These are phyloP conservation scores for Chironomus tepperi DNA, from an alignment of 1,140 invertebrate species.

Conservation along the genomic window DNA sequence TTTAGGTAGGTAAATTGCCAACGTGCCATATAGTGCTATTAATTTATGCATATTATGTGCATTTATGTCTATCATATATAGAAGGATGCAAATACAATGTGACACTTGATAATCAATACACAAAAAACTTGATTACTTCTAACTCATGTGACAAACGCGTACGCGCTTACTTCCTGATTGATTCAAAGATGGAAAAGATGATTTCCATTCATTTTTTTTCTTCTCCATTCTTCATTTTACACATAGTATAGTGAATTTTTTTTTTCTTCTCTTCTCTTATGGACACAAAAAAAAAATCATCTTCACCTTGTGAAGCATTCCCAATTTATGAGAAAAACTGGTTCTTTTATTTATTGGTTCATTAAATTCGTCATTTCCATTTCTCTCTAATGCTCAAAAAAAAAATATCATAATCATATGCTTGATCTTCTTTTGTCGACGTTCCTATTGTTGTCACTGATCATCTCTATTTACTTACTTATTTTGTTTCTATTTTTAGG, in stretches of 20 bases:
- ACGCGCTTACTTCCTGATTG: background rate
- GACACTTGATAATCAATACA: background rate
- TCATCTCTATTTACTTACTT: background rate
- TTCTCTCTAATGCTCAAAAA: background rate
- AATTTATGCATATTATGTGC: background rate
- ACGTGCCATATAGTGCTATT: background rate
- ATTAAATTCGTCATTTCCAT: background rate
- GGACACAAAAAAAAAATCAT: background rate
- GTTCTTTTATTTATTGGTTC: constrained; percentile 5
- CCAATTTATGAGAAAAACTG: background rate
- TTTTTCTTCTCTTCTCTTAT: background rate
- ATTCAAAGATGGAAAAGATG: background rate
- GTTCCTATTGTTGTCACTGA: background rate
- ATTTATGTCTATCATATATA: background rate
- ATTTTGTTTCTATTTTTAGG: constrained; percentile 42
- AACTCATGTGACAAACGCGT: background rate
- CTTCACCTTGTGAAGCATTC: background rate
- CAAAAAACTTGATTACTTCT: background rate
- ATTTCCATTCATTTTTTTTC: constrained; percentile 6
- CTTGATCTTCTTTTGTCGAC: too few relatives aligned
- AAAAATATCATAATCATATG: background rate
- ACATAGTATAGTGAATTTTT: background rate
- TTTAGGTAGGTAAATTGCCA: constrained; percentile 37
- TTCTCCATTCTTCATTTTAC: background rate
- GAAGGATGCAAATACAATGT: background rate